These are phyloP conservation scores for Trigoniulus corallinus DNA, from an alignment of 1,140 invertebrate genomes.

Conservation along the genomic window DNA sequence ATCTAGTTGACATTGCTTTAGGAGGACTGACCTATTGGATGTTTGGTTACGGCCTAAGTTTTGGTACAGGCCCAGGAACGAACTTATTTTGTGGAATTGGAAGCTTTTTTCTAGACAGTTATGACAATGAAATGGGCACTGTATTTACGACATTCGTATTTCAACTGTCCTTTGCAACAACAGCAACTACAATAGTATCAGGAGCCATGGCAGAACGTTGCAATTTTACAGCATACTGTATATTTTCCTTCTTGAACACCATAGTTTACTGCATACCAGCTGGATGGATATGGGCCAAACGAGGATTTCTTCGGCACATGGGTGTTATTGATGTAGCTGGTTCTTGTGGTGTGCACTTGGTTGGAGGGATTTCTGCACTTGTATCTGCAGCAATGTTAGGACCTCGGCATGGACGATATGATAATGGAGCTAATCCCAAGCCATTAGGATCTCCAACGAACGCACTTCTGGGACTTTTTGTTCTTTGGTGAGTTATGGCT, in stretches of 20 bases:
- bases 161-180: slow-evolving; percentile 65
- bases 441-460: slow-evolving; percentile 78
- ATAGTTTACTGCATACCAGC: slow-evolving; percentile 80
- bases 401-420: slow-evolving; percentile 70
- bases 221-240: slow-evolving; percentile 75
- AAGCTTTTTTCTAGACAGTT: slow-evolving; percentile 30
- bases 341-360: slow-evolving; percentile 79
- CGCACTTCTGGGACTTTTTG: slow-evolving; percentile 77
- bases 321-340: slow-evolving; percentile 79
- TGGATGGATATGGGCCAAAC: slow-evolving; percentile 80
- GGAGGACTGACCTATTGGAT: slow-evolving; percentile 88
- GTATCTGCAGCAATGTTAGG: slow-evolving; percentile 78
- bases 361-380: slow-evolving; percentile 58
- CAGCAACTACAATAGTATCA: slow-evolving; percentile 61
- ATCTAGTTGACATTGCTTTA: slow-evolving; percentile 77
- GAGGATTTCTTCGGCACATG: slow-evolving; percentile 62
- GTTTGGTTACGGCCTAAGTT: slow-evolving; percentile 83
- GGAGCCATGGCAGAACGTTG: slow-evolving; percentile 41
- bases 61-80: slow-evolving; percentile 47
- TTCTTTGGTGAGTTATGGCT: slow-evolving; percentile 47
- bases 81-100: slow-evolving; percentile 51
- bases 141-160: slow-evolving; percentile 68
- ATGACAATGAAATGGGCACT: slow-evolving; percentile 32
- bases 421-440: slow-evolving; percentile 49
- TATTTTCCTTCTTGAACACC: slow-evolving; percentile 79